A percentile compares a stretch with the other conserved stretches of the same genome.
Conservation (phyloP, 2,797 vertebrate species). For the Diglossa cyanea region DNA sequence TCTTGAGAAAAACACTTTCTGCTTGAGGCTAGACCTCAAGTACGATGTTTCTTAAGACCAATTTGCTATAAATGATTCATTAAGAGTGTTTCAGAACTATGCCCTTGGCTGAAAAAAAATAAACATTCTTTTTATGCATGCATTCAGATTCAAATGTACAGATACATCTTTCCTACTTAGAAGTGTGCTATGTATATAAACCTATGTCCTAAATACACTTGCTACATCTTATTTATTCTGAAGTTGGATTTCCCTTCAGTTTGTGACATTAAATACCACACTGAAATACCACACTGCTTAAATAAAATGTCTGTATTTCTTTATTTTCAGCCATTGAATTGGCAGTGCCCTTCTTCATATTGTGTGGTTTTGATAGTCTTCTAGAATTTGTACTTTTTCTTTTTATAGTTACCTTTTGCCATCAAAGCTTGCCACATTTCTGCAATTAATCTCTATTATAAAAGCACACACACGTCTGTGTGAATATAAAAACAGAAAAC, state of each 20-base stretch:
- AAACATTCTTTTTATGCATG: not conserved
- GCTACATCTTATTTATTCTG: not conserved
- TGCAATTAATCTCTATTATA: constrained; percentile 37
- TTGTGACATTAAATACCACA: constrained; percentile 13
- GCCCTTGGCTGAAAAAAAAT: not conserved
- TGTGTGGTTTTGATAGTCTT: not conserved
- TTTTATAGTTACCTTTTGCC: not conserved
- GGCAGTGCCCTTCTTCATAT: not conserved
- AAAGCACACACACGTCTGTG: not conserved
- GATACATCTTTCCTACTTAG: not conserved
- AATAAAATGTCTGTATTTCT: constrained; percentile 2
- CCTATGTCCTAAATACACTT: not conserved
- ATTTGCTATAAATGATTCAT: not conserved
- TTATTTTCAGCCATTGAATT: not conserved
- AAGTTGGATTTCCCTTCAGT: constrained; percentile 38
- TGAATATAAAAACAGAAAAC: not conserved
- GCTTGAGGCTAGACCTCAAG: not conserved
- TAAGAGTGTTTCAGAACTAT: not conserved
- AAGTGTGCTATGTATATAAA: not conserved
- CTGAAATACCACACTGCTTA: not conserved
- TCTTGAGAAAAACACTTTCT: not conserved
- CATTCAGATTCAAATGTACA: not conserved
- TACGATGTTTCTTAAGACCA: not conserved
- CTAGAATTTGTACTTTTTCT: not conserved
- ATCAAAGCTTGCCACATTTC: not conserved